Conservation (phyloP, 2,113 vertebrate species). For the Cathartes aura region DNA sequence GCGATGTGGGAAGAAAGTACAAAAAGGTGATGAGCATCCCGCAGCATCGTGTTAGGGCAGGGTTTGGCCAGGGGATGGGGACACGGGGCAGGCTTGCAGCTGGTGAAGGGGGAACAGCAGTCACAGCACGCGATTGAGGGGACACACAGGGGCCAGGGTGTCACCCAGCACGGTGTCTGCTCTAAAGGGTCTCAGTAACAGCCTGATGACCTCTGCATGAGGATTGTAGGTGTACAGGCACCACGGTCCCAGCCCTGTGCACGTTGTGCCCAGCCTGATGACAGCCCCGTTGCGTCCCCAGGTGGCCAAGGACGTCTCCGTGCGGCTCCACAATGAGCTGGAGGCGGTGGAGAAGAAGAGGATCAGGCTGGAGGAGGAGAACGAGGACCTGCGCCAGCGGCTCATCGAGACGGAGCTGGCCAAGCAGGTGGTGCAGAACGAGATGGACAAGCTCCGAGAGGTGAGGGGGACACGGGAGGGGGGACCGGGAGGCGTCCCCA, state of each 20-base stretch:
- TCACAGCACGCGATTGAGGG: fast-evolving
- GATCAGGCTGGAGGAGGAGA: conserved; percentile 90
- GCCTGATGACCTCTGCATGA: neutral
- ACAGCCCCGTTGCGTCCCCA: conserved; percentile 30
- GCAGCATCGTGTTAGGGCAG: neutral
- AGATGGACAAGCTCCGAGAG: conserved; percentile 93
- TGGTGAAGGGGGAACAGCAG: neutral
- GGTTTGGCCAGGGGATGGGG: neutral
- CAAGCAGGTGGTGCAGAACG: conserved; percentile 95
- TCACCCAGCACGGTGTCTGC: neutral
- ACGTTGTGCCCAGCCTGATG: fast-evolving
- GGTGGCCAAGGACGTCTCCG: conserved; percentile 98
- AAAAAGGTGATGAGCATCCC: neutral
- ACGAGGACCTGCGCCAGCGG: conserved; percentile 89
- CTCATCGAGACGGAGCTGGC: conserved; percentile 93
- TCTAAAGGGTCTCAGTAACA: neutral
- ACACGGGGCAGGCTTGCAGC: fast-evolving
- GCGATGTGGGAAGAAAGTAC: fast-evolving
- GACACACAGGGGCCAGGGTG: too few relatives aligned
- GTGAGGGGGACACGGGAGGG: conserved; percentile 61
- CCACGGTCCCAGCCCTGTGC: neutral
- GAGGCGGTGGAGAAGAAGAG: conserved; percentile 94
- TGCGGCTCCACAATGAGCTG: conserved; percentile 94
- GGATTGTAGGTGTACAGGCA: neutral
- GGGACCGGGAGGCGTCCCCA: fast-evolving